Conservation (phyloP, 1,140 invertebrate genomes). For the Mesaphorura yosii region DNA sequence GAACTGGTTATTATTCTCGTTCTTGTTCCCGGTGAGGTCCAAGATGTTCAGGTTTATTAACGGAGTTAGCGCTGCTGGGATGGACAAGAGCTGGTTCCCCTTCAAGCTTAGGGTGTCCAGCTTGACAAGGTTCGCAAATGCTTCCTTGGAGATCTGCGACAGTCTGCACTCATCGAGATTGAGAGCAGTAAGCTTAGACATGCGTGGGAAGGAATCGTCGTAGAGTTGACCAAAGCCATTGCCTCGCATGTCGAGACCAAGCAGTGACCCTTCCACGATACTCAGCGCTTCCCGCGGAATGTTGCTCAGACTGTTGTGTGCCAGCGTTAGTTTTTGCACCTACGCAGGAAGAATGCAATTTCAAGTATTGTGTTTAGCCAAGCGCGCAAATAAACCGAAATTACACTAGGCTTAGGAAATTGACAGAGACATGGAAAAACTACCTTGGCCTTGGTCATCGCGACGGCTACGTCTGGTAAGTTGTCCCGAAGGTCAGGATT, state of each 20-base stretch:
- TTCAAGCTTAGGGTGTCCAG: conserved; percentile 6
- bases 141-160: background rate
- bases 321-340: conserved; percentile 5
- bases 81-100: conserved; percentile 5
- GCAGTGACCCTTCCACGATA: background rate
- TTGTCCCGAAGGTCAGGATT: conserved; percentile 13
- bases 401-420: too few species aligned
- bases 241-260: conserved; percentile 6
- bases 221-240: conserved; percentile 13
- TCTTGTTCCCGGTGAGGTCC: background rate
- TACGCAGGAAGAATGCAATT: background rate
- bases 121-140: conserved; percentile 8
- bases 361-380: too few species aligned
- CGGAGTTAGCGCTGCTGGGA: background rate
- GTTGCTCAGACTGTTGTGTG: conserved; percentile 3
- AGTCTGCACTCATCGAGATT: conserved; percentile 14
- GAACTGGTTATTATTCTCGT: background rate
- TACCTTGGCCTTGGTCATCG: too few species aligned
- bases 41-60: background rate
- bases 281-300: conserved; percentile 2
- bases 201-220: conserved; percentile 1
- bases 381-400: too few species aligned
- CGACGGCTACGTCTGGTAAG: too few species aligned
- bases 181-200: background rate
- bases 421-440: too few species aligned